phyloP scores from a whole-genome alignment of 2,888 invertebrate genomes.

The Drosophila kambysellisi region DNA sequence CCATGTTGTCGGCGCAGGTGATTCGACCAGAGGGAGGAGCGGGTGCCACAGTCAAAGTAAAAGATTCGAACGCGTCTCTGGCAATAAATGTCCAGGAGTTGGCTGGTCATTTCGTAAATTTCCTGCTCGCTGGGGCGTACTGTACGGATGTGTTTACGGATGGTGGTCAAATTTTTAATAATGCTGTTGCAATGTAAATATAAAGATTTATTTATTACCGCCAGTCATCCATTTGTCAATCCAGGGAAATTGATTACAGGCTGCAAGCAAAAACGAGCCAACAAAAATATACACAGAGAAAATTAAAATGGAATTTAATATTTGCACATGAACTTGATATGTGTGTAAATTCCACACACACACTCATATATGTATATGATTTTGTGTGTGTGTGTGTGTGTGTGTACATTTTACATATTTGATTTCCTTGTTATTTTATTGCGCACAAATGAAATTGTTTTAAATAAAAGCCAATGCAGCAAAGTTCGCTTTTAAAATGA shows the following conservation, averaged over 20 bases:
- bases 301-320: constrained; percentile 72
- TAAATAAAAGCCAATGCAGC: constrained; percentile 72
- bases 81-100: constrained; percentile 81
- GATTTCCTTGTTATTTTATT: constrained; percentile 46
- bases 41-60: constrained; percentile 79
- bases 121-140: constrained; percentile 81
- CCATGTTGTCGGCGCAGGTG: constrained; percentile 75
- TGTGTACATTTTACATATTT: constrained; percentile 45
- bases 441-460: constrained; percentile 69
- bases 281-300: constrained; percentile 43
- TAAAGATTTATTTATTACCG: constrained; percentile 73
- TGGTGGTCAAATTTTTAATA: constrained; percentile 67
- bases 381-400: constrained; percentile 12
- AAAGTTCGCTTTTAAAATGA: constrained; percentile 77
- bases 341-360: not conserved
- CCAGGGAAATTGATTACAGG: constrained; percentile 82
- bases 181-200: constrained; percentile 63
- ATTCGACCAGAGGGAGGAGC: constrained; percentile 79
- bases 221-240: constrained; percentile 73
- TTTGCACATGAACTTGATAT: constrained; percentile 72
- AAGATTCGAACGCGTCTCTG: constrained; percentile 80
- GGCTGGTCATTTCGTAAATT: constrained; percentile 81
- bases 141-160: constrained; percentile 33
- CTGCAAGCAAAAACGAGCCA: constrained; percentile 66
- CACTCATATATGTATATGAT: not conserved